These are phyloP conservation scores for Netelia virgata DNA, from an alignment of 2,888 invertebrate species.

Conservation along the genomic window DNA sequence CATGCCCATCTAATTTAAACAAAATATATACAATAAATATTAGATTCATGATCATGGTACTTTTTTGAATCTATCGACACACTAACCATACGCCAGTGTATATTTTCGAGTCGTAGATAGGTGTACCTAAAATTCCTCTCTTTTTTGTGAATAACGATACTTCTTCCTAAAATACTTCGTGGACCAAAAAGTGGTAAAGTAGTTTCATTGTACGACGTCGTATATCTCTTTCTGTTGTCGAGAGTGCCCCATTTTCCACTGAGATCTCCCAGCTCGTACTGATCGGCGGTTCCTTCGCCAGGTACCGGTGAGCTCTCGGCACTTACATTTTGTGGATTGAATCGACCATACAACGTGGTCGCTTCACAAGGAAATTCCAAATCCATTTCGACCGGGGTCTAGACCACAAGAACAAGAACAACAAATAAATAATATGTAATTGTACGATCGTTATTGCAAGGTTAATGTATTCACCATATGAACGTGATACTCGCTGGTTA, in stretches of 20 bases:
- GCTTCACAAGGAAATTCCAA: constrained; percentile 95
- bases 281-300: constrained; percentile 91
- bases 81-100: neutral
- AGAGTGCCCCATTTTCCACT: constrained; percentile 94
- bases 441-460: neutral
- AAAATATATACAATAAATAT: neutral
- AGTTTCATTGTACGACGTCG: constrained; percentile 91
- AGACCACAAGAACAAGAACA: constrained; percentile 72
- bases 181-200: constrained; percentile 93
- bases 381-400: constrained; percentile 94
- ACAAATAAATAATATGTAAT: neutral
- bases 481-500: constrained; percentile 91
- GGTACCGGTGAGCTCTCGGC: constrained; percentile 88
- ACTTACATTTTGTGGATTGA: constrained; percentile 93
- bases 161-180: constrained; percentile 93
- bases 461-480: constrained; percentile 88
- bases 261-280: constrained; percentile 94
- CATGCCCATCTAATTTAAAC: constrained; percentile 91
- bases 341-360: constrained; percentile 93
- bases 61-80: too few species aligned
- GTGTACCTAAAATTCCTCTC: constrained; percentile 83
- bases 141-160: constrained; percentile 93
- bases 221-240: constrained; percentile 88
- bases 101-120: neutral
- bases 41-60: neutral